Evolutionary conservation across 2,113 vertebrate species (phyloP), one percentile per base, ranked within the genome.

Genomic region (Rhea pennata): DNA sequence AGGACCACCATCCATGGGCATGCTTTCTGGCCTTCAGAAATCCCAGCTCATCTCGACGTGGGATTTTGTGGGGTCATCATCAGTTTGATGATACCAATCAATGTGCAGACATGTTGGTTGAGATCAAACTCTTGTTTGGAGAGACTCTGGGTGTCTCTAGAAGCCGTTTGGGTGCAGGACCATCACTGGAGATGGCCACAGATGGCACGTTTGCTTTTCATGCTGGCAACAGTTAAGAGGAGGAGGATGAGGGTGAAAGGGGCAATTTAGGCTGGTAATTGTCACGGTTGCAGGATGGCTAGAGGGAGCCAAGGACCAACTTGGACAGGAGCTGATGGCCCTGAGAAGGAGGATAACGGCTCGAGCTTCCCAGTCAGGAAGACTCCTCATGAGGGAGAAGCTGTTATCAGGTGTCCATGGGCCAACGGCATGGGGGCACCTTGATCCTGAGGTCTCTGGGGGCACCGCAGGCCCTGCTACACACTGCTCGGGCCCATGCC

Each of bases 251-350:
- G 69, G 23, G 65, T 1, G 2, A 29, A 42, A 71, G 6, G 15
- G 24, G 6, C 0, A 1, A 2, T 62, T 77, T 36, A 33, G 6
- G 58, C 9, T 16, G 7, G 5, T 0, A 5, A 2, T 54, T 72
- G 66, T 29, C 81, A 15, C 19, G 1, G 0, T n/a, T 48, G 31
- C 46, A n/a, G 31, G 46, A n/a, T 31, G 31, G 21, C 15, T 64
- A 12, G 0, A 58, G 1, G 15, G 5, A 7, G 5, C 23, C 8
- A 7, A 13, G 17, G 0, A 3, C 5, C 20, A 40, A 31, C 21
- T 82, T 39, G 51, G 50, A 39, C 72, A 42, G 89, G 54, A 88
- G 39, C 50, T 3, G 10, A 27, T 2, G 3, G 40, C 40, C 88
- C 33, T 58, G 48, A 83, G 58, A 10, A 20, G 36, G 53, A 10